A percentile compares a stretch with the other conserved stretches of the same genome.
Evolutionary conservation across 2,888 invertebrate genomes (phyloP).

Genomic region (Caenorhabditis doughertyi): DNA sequence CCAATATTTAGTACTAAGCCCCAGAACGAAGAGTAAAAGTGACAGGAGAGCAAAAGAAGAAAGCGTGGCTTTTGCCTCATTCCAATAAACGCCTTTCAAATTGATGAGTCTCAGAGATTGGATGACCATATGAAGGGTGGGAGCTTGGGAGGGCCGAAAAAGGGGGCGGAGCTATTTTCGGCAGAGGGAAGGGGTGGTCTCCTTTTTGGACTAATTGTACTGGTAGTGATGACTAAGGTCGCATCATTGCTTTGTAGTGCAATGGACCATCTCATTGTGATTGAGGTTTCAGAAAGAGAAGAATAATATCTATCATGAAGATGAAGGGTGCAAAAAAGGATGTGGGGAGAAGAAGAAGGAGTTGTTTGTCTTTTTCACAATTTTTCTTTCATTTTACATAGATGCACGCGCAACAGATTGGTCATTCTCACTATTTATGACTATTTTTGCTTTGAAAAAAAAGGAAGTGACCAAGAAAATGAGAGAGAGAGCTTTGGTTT

Average conservation of each 20-base stretch:
- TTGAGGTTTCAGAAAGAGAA: neutral
- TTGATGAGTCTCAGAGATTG: conserved; percentile 63
- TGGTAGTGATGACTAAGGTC: conserved; percentile 38
- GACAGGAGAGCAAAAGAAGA: conserved; percentile 12
- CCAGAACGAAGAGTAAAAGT: conserved; percentile 30
- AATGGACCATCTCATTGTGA: conserved; percentile 6
- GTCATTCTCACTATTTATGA: neutral
- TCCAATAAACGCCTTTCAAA: conserved; percentile 65
- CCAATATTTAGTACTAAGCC: conserved; percentile 45
- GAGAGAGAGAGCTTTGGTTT: too few relatives aligned
- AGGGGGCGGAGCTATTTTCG: conserved; percentile 19
- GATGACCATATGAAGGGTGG: conserved; percentile 58
- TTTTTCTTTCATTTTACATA: neutral
- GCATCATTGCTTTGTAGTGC: conserved; percentile 45
- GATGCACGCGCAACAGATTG: conserved; percentile 4
- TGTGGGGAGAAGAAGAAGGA: neutral
- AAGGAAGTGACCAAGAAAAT: conserved; percentile 8
- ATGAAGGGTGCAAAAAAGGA: too few relatives aligned
- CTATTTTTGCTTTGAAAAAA: neutral
- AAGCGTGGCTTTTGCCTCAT: conserved; percentile 38
- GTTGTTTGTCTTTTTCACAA: conserved; percentile 25
- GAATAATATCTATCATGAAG: conserved; percentile 19
- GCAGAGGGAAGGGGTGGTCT: conserved; percentile 18
- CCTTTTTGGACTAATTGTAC: conserved; percentile 38
- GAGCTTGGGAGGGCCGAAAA: conserved; percentile 2